These are phyloP conservation scores for Xerus inauris DNA, from an alignment of 2,113 vertebrate species.

Conservation along the genomic window DNA sequence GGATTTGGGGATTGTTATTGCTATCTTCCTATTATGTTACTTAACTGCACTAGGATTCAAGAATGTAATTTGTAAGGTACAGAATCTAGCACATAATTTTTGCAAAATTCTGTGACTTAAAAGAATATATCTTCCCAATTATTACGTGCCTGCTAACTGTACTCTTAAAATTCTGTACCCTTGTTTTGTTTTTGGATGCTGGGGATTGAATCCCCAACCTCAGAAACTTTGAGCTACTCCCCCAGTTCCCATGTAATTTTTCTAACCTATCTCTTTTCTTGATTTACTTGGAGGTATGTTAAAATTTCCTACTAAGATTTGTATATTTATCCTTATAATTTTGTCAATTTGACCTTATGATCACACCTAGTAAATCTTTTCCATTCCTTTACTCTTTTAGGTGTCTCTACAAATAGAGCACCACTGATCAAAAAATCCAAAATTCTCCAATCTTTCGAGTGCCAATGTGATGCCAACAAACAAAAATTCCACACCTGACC, in stretches of 20 bases:
- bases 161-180: neutral
- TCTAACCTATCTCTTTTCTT: conserved; percentile 35
- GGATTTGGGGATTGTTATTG: neutral
- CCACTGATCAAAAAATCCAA: neutral
- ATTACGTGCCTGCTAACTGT: neutral
- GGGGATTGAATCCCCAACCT: neutral
- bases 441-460: neutral
- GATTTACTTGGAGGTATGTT: neutral
- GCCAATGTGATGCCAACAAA: neutral
- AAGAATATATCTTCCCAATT: neutral
- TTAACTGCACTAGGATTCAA: neutral
- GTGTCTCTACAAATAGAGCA: neutral
- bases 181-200: neutral
- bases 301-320: neutral
- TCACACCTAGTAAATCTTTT: neutral
- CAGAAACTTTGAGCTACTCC: neutral
- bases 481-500: neutral
- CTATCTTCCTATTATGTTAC: neutral
- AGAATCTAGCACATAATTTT: neutral
- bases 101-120: neutral
- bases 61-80: neutral
- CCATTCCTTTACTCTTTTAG: conserved; percentile 39
- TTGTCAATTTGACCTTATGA: neutral
- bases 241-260: neutral
- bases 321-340: neutral